Percentiles rank a stretch among this genome's conserved stretches.
phyloP scores from a whole-genome alignment of 2,888 invertebrate genomes.

The Digitonthophagus gazella region DNA sequence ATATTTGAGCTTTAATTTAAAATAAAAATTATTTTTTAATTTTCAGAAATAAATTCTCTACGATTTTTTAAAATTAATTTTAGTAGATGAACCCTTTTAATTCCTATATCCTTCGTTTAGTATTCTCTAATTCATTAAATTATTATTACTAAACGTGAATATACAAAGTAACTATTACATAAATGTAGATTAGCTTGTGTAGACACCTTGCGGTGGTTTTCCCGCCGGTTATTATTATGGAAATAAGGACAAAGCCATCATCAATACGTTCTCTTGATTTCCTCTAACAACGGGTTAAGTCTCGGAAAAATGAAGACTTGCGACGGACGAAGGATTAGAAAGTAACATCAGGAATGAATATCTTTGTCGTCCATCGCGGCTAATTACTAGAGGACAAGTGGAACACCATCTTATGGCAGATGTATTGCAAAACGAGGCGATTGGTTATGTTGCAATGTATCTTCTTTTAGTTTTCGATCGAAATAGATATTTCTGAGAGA shows the following conservation, averaged over 20 bases:
- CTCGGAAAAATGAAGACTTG: neutral
- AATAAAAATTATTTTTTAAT: neutral
- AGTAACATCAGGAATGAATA: neutral
- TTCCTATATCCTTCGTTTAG: no score
- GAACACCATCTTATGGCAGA: neutral
- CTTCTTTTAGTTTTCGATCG: no score
- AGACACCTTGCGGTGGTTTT: no score
- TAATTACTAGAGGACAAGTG: neutral
- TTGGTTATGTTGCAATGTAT: no score
- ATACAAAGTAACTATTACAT: no score
- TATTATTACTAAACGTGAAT: no score
- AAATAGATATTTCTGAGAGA: no score
- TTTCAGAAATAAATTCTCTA: no score
- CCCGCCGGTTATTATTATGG: neutral
- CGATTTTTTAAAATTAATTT: no score
- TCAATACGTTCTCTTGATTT: neutral
- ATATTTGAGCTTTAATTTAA: neutral
- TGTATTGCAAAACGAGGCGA: neutral
- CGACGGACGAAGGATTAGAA: neutral
- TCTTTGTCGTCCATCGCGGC: neutral
- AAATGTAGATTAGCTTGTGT: no score
- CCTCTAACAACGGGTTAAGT: neutral
- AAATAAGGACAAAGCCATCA: neutral
- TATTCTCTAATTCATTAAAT: no score
- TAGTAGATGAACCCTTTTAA: no score